Evolutionary conservation across 2,797 vertebrate genomes (phyloP), one percentile per base, ranked within the genome.

Genomic region (Sphenodon punctatus): DNA sequence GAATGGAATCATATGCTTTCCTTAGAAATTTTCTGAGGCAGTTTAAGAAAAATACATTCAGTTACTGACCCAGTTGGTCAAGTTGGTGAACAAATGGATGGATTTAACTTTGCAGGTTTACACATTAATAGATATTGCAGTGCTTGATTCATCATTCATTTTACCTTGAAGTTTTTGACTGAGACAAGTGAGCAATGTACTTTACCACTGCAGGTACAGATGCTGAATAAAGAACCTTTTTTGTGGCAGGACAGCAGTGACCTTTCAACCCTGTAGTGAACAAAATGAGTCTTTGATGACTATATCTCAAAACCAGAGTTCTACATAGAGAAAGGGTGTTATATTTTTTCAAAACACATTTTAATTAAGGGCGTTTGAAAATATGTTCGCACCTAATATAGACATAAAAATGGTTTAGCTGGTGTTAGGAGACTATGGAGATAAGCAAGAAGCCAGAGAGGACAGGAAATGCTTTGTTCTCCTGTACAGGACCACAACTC

Each of bases 71-170:
- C 25, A 27, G 30, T 75, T 67, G 6, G 36, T 5, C 67, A 39
- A 66, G 19, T n/a, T 65, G 59, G 79, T 60, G 23, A 84, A 59
- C 46, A 79, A 68, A 51, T 63, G 66, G 39, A 70, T 5, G 41
- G 22, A 63, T 78, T 51, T 80, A 34, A 77, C 80, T 79, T 81
- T 92, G 19, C 63, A 67, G 80, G 34, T 3, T 70, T 69, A 1
- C 67, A 27, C 46, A 19, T 63, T 75, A 55, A 25, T 23, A 59
- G 25, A 36, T 32, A 77, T 32, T 25, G 4, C 5, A 34, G 34
- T 56, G 34, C 10, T 34, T 56, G 56, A 17, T 20, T 56, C 30
- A 32, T 65, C n/a, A 27, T 81, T 49, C 70, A 58, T 17, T 20
- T 30, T 56, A 23, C 15, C 41, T 22, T 48, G 8, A 34, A 22